Evolutionary conservation across 2,113 vertebrate genomes (phyloP).

Genomic region (Tachysurus fulvidraco): DNA sequence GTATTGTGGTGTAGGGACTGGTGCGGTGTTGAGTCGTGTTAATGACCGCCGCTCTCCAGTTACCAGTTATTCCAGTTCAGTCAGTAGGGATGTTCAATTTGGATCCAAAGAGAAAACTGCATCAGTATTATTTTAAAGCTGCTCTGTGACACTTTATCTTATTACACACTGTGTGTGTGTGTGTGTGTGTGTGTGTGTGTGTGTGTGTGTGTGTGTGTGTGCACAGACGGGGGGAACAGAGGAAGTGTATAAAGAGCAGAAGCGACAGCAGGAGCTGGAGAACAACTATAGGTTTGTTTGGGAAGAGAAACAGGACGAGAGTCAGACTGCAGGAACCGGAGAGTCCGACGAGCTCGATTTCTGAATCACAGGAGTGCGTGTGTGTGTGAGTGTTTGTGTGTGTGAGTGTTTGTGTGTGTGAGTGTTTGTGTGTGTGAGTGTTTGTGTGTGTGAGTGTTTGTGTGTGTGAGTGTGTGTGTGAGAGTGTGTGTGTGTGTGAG

Average conservation of each 20-base stretch:
- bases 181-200: neutral
- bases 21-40: no score
- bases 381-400: neutral
- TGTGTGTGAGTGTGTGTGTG: rapidly evolving
- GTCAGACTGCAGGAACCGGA: slow-evolving; percentile 68
- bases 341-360: slow-evolving; percentile 87
- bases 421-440: neutral
- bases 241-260: slow-evolving; percentile 86
- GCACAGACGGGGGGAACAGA: slow-evolving; percentile 85
- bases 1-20: no score
- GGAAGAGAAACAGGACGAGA: slow-evolving; percentile 80
- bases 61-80: neutral
- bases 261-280: slow-evolving; percentile 85
- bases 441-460: neutral
- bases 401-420: neutral
- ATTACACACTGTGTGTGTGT: neutral
- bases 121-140: neutral
- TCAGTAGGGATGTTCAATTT: neutral
- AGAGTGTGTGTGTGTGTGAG: neutral
- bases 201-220: slow-evolving; percentile 1
- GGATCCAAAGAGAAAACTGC: neutral
- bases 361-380: slow-evolving; percentile 62
- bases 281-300: slow-evolving; percentile 90
- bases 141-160: neutral
- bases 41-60: neutral